These are phyloP conservation scores for Engystomops pustulosus DNA, from an alignment of 2,113 vertebrate genomes.

Conservation along the genomic window DNA sequence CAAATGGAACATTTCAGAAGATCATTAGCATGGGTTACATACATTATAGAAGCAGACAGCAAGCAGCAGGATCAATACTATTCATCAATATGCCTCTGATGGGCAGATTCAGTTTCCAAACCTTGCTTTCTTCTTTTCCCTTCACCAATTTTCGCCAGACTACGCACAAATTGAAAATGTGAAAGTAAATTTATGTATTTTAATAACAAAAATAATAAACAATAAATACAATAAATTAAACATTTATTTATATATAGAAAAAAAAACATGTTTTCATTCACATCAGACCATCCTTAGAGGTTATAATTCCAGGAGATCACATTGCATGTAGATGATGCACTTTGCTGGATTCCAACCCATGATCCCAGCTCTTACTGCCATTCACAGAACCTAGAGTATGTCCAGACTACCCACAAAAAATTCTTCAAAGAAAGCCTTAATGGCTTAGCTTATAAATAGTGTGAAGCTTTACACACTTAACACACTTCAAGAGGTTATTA, in stretches of 20 bases:
- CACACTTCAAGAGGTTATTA: background rate
- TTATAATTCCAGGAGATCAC: too few species aligned
- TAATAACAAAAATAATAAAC: too few species aligned
- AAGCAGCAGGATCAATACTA: conserved; percentile 14
- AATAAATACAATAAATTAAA: too few species aligned
- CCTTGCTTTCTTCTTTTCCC: background rate
- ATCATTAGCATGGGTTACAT: conserved; percentile 18
- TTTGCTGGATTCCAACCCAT: too few species aligned
- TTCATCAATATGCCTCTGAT: background rate
- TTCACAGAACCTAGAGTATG: too few species aligned
- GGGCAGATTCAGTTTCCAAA: background rate
- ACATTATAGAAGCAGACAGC: background rate
- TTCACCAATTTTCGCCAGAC: background rate
- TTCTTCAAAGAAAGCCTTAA: background rate
- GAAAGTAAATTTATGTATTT: too few species aligned
- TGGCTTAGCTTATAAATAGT: background rate
- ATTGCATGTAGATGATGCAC: too few species aligned
- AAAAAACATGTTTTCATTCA: too few species aligned
- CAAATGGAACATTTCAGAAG: background rate
- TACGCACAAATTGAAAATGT: background rate
- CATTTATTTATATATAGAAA: too few species aligned
- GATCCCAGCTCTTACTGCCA: too few species aligned
- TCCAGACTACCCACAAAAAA: too few species aligned
- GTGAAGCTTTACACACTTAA: background rate
- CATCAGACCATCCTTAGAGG: too few species aligned